phyloP scores from a whole-genome alignment of 1,140 invertebrate species.

The Caenorhabditis latens region DNA sequence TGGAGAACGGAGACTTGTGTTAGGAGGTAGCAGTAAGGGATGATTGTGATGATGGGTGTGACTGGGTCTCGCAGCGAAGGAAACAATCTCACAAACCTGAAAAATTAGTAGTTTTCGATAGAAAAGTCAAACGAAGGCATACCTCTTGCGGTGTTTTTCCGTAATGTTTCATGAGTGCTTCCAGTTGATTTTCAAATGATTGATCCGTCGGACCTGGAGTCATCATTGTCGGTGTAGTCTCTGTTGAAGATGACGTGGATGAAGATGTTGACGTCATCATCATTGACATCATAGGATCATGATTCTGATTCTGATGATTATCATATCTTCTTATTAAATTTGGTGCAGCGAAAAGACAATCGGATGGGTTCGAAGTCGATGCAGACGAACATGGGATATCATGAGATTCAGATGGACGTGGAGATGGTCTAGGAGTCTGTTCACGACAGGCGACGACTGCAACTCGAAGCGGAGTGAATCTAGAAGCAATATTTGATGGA shows the following conservation, averaged over 20 bases:
- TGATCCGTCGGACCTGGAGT: slow-evolving; percentile 9
- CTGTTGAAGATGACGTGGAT: not conserved
- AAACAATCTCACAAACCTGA: slow-evolving; percentile 14
- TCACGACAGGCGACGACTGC: slow-evolving; percentile 74
- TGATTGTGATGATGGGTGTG: not conserved
- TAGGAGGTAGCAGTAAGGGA: not conserved
- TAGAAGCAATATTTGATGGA: slow-evolving; percentile 26
- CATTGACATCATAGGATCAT: slow-evolving; percentile 6
- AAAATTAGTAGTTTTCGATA: not conserved
- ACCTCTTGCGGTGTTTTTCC: slow-evolving; percentile 53
- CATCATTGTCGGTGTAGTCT: slow-evolving; percentile 18
- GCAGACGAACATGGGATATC: slow-evolving; percentile 4
- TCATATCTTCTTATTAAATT: not conserved
- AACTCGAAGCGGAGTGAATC: slow-evolving; percentile 76
- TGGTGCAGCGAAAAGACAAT: not conserved
- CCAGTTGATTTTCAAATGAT: slow-evolving; percentile 55
- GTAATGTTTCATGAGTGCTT: slow-evolving; percentile 54
- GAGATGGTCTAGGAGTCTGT: slow-evolving; percentile 25
- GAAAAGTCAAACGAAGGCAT: not conserved
- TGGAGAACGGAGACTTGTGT: not conserved
- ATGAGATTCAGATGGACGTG: slow-evolving; percentile 37
- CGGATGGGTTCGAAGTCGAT: not conserved
- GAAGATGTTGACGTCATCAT: slow-evolving; percentile 16
- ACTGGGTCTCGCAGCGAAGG: slow-evolving; percentile 7
- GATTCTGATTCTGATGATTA: slow-evolving; percentile 35